Conservation (phyloP, 2,797 vertebrate species). For the Fringilla coelebs region DNA sequence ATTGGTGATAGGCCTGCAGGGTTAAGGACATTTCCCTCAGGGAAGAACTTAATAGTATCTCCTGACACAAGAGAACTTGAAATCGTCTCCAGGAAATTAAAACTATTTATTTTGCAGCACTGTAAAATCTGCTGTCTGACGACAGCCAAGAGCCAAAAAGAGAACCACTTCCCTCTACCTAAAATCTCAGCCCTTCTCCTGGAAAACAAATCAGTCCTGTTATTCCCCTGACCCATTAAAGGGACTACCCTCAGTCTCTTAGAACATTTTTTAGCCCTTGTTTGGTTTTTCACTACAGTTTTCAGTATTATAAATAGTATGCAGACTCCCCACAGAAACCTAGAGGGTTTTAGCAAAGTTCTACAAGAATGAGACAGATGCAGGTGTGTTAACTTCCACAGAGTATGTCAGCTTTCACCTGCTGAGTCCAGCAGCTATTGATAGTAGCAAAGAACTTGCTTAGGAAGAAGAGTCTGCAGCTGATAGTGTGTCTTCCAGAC, state of each 20-base stretch:
- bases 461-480: background rate
- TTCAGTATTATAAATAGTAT: background rate
- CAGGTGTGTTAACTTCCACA: background rate
- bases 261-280: background rate
- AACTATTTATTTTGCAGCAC: background rate
- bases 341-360: background rate
- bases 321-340: background rate
- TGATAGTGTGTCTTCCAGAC: background rate
- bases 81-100: conserved; percentile 8
- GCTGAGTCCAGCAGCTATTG: background rate
- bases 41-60: background rate
- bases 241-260: background rate
- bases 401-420: background rate
- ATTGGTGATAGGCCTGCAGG: background rate
- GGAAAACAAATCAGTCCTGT: background rate
- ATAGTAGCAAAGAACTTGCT: background rate
- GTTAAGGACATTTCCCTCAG: background rate
- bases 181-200: background rate
- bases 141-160: background rate
- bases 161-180: background rate
- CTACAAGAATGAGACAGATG: background rate
- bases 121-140: background rate
- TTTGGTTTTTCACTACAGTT: background rate
- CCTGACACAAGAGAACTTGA: background rate
- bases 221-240: background rate